phyloP scores from a whole-genome alignment of 2,797 vertebrate genomes.

The Danio jaintianensis region DNA sequence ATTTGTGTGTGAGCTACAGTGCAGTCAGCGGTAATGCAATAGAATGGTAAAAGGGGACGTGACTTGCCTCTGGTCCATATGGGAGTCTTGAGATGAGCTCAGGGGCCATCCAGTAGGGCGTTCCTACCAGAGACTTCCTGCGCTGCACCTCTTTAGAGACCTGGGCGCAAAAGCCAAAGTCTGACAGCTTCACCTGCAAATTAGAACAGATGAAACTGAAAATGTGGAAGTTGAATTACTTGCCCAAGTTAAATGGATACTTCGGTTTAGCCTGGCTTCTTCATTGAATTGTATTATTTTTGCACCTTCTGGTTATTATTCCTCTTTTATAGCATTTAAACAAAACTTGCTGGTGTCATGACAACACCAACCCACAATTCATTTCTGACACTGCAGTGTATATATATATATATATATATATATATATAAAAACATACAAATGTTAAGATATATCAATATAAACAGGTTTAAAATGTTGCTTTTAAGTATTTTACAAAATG shows the following conservation, averaged over 20 bases:
- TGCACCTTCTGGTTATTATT: background rate
- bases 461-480: too few species aligned
- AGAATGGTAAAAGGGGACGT: background rate
- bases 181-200: slow-evolving; percentile 92
- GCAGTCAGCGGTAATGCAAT: background rate
- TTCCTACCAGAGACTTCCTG: slow-evolving; percentile 94
- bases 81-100: slow-evolving; percentile 95
- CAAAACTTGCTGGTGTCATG: background rate
- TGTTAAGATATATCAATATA: too few species aligned
- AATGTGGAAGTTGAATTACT: background rate
- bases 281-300: background rate
- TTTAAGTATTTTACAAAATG: too few species aligned
- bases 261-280: background rate
- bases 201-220: background rate
- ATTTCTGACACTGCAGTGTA: too few species aligned
- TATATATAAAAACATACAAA: too few species aligned
- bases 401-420: too few species aligned
- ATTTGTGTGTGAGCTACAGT: background rate
- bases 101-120: slow-evolving; percentile 97
- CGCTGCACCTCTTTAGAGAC: slow-evolving; percentile 95
- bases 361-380: background rate
- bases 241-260: background rate
- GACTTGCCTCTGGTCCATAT: slow-evolving; percentile 89
- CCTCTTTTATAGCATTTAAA: background rate
- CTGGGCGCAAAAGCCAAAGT: slow-evolving; percentile 96